A percentile compares a stretch with the other conserved stretches of the same genome.
These are phyloP conservation scores for Willowsia nigromaculata DNA, from an alignment of 2,888 invertebrate species.

Conservation along the genomic window DNA sequence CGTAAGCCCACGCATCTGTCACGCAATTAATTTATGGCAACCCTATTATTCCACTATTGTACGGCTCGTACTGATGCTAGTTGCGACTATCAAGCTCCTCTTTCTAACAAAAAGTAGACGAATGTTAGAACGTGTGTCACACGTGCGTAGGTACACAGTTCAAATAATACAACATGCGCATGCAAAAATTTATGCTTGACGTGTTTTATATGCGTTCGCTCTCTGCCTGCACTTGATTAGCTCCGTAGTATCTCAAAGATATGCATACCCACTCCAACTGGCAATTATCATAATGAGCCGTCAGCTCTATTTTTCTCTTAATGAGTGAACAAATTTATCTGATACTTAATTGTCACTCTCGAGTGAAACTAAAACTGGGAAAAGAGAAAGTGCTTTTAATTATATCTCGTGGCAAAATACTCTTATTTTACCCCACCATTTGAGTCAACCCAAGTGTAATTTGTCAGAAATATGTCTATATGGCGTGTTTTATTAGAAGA, in stretches of 20 bases:
- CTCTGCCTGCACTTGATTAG: background rate
- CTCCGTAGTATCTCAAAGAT: background rate
- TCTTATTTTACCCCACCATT: background rate
- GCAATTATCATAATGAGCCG: conserved; percentile 26
- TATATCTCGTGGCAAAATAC: conserved; percentile 31
- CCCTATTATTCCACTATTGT: background rate
- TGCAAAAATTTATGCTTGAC: background rate
- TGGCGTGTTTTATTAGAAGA: background rate
- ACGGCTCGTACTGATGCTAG: background rate
- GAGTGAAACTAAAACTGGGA: background rate
- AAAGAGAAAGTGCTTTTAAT: conserved; percentile 45
- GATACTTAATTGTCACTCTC: background rate
- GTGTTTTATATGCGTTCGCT: background rate
- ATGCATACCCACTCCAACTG: background rate
- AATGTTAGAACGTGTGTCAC: conserved; percentile 28
- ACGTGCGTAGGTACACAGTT: too few species aligned
- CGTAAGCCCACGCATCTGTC: conserved; percentile 63
- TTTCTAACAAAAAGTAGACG: background rate
- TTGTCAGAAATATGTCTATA: background rate
- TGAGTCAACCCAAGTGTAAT: background rate
- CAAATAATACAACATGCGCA: background rate
- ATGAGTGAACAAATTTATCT: conserved; percentile 28
- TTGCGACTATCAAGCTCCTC: background rate
- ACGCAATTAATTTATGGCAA: conserved; percentile 60
- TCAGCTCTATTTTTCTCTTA: conserved; percentile 6